These are phyloP conservation scores for Pyrocoelia pectoralis DNA, from an alignment of 2,888 invertebrate genomes.

Conservation along the genomic window DNA sequence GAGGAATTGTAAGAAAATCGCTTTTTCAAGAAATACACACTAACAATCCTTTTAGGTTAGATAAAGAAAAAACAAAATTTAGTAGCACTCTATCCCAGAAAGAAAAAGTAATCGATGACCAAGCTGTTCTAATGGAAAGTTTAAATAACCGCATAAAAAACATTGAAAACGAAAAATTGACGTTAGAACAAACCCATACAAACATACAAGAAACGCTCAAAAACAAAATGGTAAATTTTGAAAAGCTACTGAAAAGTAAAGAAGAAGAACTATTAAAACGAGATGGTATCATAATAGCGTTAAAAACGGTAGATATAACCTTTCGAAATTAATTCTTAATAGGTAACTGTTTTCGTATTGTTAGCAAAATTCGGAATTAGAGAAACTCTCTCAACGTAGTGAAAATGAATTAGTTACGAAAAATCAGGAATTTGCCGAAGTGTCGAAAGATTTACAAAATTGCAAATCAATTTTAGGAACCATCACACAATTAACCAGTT, in stretches of 20 bases:
- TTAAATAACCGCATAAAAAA: conserved; percentile 41
- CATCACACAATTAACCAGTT: conserved; percentile 51
- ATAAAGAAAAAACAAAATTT: conserved; percentile 44
- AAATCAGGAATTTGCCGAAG: conserved; percentile 46
- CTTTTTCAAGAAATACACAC: no score
- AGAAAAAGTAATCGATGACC: conserved; percentile 46
- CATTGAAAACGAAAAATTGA: conserved; percentile 36
- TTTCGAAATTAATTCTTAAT: neutral
- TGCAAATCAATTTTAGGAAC: conserved; percentile 51
- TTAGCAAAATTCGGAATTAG: conserved; percentile 50
- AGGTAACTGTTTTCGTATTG: conserved; percentile 20
- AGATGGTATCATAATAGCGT: conserved; percentile 45
- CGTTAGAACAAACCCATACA: conserved; percentile 45
- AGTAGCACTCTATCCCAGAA: conserved; percentile 41
- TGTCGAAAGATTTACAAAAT: conserved; percentile 44
- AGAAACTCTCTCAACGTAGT: conserved; percentile 43
- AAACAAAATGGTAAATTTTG: conserved; percentile 50
- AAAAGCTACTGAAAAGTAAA: conserved; percentile 50
- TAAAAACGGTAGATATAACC: conserved; percentile 48
- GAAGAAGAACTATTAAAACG: conserved; percentile 49
- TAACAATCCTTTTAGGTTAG: conserved; percentile 35
- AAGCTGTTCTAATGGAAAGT: conserved; percentile 38
- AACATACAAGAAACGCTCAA: conserved; percentile 50
- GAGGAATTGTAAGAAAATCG: conserved; percentile 20
- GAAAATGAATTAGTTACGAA: conserved; percentile 41